Base-by-base conservation (phyloP, 2,113 vertebrate genomes). In the Vimba vimba region DNA sequence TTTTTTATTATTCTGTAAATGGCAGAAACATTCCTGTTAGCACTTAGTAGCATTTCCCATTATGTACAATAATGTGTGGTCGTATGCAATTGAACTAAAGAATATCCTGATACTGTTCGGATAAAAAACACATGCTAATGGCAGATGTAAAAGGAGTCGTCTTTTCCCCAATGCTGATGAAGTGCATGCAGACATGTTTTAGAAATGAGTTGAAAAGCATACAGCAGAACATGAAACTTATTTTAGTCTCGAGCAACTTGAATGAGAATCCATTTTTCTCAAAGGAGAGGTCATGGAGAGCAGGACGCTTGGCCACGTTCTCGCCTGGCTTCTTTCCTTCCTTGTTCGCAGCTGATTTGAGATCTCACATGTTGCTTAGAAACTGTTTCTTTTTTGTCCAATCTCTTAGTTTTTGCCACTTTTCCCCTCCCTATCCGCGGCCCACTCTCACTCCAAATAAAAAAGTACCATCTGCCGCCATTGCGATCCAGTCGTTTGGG, bases 321-420 rank as follows among this genome's bases (percentile, higher is more conserved):
- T 73, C 77, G 27, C 88, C 59, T 86, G 76, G 76, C 84, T 36
- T 62, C 60, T 84, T 81, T 60, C 62, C 83, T 79, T 85, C 80
- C 86, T 87, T 82, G 86, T 87, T 86, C 39, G 13, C 71, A 57
- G 86, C 83, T 77, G 80, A 71, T 84, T 82, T 45, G 71, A 71
- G 52, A 27, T n/a, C 75, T 79, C 78, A 90, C 87, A 87, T 90
- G 89, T 90, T 90, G 89, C 89, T 90, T 85, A 84, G 89, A 50
- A 87, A 90, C 89, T 10, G 73, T 81, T 82, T 86, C 82, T 33
- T 83, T 57, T 43, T 86, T 62, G 62, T 82, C 47, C 73, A 27
- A 69, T 27, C 84, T 83, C 60, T 25, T 62, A 47, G 62, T 62
- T 84, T 84, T 71, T 60, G 78, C 79, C 82, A 81, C 76, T 81